Conservation (phyloP, 2,113 vertebrate species). For the human region DNA sequence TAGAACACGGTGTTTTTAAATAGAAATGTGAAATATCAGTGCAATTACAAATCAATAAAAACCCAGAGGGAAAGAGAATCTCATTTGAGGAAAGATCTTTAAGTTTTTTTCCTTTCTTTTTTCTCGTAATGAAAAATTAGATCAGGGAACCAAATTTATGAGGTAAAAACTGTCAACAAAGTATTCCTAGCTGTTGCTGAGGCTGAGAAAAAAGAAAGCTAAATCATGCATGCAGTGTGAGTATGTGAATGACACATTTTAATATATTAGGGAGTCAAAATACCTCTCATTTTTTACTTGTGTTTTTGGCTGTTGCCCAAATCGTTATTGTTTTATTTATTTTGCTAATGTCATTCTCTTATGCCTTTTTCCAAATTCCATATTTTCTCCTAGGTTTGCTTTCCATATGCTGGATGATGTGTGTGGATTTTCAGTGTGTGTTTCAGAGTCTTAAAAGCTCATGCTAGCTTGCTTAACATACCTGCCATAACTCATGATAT, state of each 20-base stretch:
- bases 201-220: neutral
- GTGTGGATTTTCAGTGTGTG: neutral
- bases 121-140: constrained; percentile 20
- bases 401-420: neutral
- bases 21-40: constrained; percentile 46
- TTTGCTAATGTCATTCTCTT: neutral
- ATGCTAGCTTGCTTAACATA: neutral
- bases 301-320: neutral
- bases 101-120: neutral
- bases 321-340: neutral
- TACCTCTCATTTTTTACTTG: neutral
- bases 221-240: neutral
- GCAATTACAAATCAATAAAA: constrained; percentile 51
- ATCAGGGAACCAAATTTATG: constrained; percentile 10
- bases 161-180: constrained; percentile 2
- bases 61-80: constrained; percentile 46
- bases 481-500: neutral
- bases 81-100: constrained; percentile 41
- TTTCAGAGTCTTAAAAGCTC: neutral
- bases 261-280: neutral
- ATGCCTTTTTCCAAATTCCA: neutral
- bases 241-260: neutral
- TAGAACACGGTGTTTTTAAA: constrained; percentile 15
- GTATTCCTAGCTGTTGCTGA: neutral
- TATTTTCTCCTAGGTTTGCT: neutral